These are phyloP conservation scores for Mimumesa dahlbomi DNA, from an alignment of 2,888 invertebrate species.

Conservation along the genomic window DNA sequence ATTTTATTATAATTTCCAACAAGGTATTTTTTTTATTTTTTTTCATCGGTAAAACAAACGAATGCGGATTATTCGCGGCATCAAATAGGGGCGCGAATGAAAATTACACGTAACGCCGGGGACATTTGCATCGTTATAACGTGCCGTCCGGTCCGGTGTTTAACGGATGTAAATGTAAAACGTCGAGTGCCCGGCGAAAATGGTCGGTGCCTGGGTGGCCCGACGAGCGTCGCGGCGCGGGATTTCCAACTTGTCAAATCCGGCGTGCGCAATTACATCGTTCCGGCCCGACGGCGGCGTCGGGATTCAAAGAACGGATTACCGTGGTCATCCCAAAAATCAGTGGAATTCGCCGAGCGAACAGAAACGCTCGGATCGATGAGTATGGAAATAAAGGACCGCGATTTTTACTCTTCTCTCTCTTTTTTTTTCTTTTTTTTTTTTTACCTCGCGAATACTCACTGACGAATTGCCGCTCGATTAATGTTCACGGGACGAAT, in stretches of 20 bases:
- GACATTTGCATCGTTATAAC: no score
- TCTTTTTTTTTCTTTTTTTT: not conserved
- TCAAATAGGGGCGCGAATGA: no score
- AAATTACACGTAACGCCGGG: no score
- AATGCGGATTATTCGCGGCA: no score
- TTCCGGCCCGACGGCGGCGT: slow-evolving; percentile 1
- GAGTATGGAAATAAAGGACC: slow-evolving; percentile 28
- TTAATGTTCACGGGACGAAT: no score
- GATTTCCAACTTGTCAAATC: slow-evolving; percentile 41
- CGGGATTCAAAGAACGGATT: slow-evolving; percentile 41
- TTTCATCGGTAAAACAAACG: no score
- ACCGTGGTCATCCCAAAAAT: slow-evolving; percentile 20
- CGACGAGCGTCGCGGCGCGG: slow-evolving; percentile 1
- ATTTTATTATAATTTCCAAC: no score
- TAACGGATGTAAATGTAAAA: no score
- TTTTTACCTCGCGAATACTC: not conserved
- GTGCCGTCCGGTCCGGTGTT: no score
- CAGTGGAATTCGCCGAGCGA: slow-evolving; percentile 5
- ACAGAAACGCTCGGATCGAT: slow-evolving; percentile 7
- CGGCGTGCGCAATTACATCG: slow-evolving; percentile 37
- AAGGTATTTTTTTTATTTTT: no score
- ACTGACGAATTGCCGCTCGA: slow-evolving; percentile 10
- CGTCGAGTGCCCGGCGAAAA: not conserved
- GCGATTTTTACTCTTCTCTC: not conserved
- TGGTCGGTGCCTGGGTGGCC: not conserved